phyloP scores from a whole-genome alignment of 2,113 vertebrate species.

The Odontesthes bonariensis region DNA sequence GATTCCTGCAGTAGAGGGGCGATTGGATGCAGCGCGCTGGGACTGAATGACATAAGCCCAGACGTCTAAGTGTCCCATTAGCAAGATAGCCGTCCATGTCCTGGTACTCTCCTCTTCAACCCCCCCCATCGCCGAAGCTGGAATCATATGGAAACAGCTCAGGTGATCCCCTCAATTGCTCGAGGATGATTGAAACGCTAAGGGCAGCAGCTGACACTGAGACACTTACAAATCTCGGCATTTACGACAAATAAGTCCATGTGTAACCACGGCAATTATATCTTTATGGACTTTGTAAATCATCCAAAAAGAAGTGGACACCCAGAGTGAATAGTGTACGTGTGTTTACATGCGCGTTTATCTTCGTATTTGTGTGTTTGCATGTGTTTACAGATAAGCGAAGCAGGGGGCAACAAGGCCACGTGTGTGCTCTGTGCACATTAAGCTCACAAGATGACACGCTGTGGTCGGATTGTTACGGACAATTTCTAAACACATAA shows the following conservation, averaged over 20 bases:
- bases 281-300: constrained; percentile 57
- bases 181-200: constrained; percentile 45
- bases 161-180: constrained; percentile 71
- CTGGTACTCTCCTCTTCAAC: constrained; percentile 25
- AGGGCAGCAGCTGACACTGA: constrained; percentile 47
- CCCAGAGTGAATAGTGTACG: constrained; percentile 25
- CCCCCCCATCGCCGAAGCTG: constrained; percentile 34
- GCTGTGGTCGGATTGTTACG: constrained; percentile 76
- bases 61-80: constrained; percentile 88
- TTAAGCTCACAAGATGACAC: constrained; percentile 62
- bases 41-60: constrained; percentile 82
- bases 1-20: constrained; percentile 75
- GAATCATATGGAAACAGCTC: constrained; percentile 72
- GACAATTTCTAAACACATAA: constrained; percentile 82
- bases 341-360: constrained; percentile 44
- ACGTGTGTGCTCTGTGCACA: constrained; percentile 59
- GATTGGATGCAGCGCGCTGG: constrained; percentile 82
- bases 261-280: constrained; percentile 61
- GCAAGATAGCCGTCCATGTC: constrained; percentile 77
- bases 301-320: constrained; percentile 21
- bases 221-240: constrained; percentile 23
- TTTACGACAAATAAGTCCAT: constrained; percentile 58
- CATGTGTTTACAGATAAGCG: constrained; percentile 55
- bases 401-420: constrained; percentile 42
- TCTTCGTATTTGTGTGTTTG: constrained; percentile 45